Evolutionary conservation across 2,113 vertebrate species (phyloP), one percentile per base, ranked within the genome.

Genomic region (Callopanchax toddi): DNA sequence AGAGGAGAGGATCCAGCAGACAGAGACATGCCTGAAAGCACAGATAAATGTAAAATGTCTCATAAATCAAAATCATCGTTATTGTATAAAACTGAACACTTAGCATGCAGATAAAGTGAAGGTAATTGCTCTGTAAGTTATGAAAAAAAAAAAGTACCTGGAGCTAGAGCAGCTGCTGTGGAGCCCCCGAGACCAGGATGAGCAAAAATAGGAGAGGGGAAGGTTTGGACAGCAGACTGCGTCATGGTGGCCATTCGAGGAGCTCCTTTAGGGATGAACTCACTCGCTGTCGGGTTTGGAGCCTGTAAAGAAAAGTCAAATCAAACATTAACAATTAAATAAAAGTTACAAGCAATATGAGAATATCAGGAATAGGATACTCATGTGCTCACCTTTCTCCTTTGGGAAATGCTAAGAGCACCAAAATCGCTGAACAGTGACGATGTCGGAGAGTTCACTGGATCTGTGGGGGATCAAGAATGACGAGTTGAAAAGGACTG

Each of bases 1-100:
- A 99, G 96, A 78, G 97, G 97, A 67, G 97, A 99, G 15, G 97
- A 99, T 65, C 97, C 97, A 53, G 97, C 97, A 78, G 97, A 99
- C 61, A 99, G 85, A 15, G 97, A 99, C 97, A 99, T 97, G 79
- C 97, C 97, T 98, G 80, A 57, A 84, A 90, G 64, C 20, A 17
- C 34, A 56, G 16, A 66, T 4, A 53, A 32, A 69, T 13, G 48
- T 4, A n/a, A 42, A 44, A 53, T 16, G 75, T 22, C 13, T 2
- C 5, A 18, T 11, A 13, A 13, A 48, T 13, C 21, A 48, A 12
- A n/a, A n/a, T n/a, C n/a, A n/a, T n/a, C n/a, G n/a, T n/a, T n/a
- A n/a, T n/a, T n/a, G n/a, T n/a, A n/a, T n/a, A n/a, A n/a, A n/a
- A n/a, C n/a, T n/a, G n/a, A n/a, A n/a, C n/a, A n/a, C n/a, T n/a